Conservation (phyloP, 1,140 invertebrate genomes). For the Brachionus plicatilis region DNA sequence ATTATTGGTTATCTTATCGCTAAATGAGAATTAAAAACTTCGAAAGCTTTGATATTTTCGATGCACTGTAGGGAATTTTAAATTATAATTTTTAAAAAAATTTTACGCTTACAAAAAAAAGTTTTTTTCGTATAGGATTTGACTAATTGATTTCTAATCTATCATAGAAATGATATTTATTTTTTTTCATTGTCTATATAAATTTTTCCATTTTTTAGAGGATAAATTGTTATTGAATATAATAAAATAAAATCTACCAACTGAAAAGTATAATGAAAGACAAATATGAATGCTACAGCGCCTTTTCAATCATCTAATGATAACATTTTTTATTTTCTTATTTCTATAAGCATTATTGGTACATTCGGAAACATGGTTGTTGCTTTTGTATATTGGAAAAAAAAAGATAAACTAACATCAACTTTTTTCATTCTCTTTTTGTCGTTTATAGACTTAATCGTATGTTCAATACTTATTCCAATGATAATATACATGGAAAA, state of each 20-base stretch:
- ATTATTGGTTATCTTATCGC: too few species aligned
- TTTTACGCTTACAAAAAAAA: too few species aligned
- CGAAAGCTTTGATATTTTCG: too few species aligned
- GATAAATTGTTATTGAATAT: too few species aligned
- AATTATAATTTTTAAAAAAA: too few species aligned
- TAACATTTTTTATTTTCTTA: slow-evolving; percentile 21
- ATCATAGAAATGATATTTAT: too few species aligned
- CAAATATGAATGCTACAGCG: neutral
- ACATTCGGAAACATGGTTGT: slow-evolving; percentile 52
- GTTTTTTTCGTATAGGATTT: too few species aligned
- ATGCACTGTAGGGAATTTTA: too few species aligned
- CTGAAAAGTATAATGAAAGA: neutral
- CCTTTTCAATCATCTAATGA: neutral
- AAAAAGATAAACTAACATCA: slow-evolving; percentile 47
- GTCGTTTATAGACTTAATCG: slow-evolving; percentile 3
- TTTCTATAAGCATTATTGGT: slow-evolving; percentile 46
- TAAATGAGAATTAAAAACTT: too few species aligned
- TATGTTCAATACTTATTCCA: slow-evolving; percentile 16
- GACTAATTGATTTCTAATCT: too few species aligned
- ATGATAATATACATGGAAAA: slow-evolving; percentile 31
- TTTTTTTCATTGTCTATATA: too few species aligned
- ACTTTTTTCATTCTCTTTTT: slow-evolving; percentile 25
- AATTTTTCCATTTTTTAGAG: too few species aligned
- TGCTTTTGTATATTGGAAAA: slow-evolving; percentile 51
- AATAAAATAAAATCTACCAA: neutral